Base-by-base conservation (phyloP, 2,888 invertebrate genomes). In the Leptinotarsa rubiginosa region DNA sequence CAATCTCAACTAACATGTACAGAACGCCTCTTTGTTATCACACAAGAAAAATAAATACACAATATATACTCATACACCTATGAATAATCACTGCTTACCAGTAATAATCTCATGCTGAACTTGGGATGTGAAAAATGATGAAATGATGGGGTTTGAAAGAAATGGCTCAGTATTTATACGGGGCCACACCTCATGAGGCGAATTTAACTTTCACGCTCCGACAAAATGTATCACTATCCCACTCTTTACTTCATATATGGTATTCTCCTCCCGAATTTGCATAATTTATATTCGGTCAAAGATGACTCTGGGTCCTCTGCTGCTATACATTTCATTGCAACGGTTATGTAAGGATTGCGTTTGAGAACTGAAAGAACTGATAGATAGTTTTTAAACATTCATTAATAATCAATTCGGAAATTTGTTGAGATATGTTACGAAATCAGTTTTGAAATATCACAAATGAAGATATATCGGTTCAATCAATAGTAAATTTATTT, bases 131-230 rank as follows among this genome's bases (percentile, higher is more conserved):
- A 73, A 80, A 79, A 78, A 77, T 77, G 81, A 47, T 78, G 83
- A 80, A 82, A 78, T 83, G 81, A 77, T 83, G 77, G 68, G 70
- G 69, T 73, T 68, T 65, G 77, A 79, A 78, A 74, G 75, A 79
- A 78, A 79, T 74, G 78, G 65, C 65, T 70, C 74, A 75, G 78
- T 82, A 80, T 84, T 83, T 85, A 84, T 85, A 85, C 67, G 67
- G 67, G 77, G 80, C 83, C 84, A 82, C 84, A 80, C 83, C 84
- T 84, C 75, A 54, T 41, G 25, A 64, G 70, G 66, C 74, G 47
- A 69, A 54, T 69, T 59, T 74, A 49, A 76, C 76, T 76, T 76
- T 76, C 76, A 72, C 76, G 68, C 10, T 62, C 62, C 15, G 13
- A 31, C 31, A 62, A 18, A 62, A 62, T 62, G 62, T 62, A 62